Evolutionary conservation across 2,888 invertebrate genomes (phyloP).

Genomic region (Pyrgus malvae): DNA sequence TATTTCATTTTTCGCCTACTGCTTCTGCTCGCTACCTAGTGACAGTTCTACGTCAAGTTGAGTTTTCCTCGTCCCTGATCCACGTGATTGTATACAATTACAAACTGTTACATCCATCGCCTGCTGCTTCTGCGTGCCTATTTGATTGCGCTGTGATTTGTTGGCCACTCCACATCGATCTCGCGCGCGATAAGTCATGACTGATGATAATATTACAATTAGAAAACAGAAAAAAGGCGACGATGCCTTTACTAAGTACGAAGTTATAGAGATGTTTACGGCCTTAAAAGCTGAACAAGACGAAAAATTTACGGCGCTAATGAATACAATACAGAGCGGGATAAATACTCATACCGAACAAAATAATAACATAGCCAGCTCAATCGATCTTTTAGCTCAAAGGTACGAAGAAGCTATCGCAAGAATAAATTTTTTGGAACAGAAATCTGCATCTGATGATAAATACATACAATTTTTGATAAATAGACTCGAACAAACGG

Average conservation of each 20-base stretch:
- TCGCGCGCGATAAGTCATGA: no score
- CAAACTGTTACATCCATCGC: no score
- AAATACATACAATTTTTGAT: neutral
- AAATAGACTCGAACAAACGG: neutral
- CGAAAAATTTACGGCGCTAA: neutral
- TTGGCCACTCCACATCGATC: no score
- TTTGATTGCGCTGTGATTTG: no score
- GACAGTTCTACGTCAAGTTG: no score
- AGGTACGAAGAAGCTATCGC: neutral
- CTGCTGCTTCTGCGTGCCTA: no score
- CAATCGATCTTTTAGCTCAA: neutral
- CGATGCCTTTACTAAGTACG: neutral
- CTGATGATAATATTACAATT: no score
- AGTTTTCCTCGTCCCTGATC: no score
- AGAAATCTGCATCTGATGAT: neutral
- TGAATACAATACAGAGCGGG: neutral
- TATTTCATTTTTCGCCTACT: no score
- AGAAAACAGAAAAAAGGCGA: neutral
- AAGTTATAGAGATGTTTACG: neutral
- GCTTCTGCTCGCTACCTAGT: no score
- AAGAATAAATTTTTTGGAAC: neutral
- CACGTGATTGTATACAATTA: no score
- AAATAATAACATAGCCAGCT: neutral
- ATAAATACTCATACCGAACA: neutral
- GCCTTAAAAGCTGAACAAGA: neutral